Base-by-base conservation (phyloP, 2,888 invertebrate species). In the Podotricha telesiphe region DNA sequence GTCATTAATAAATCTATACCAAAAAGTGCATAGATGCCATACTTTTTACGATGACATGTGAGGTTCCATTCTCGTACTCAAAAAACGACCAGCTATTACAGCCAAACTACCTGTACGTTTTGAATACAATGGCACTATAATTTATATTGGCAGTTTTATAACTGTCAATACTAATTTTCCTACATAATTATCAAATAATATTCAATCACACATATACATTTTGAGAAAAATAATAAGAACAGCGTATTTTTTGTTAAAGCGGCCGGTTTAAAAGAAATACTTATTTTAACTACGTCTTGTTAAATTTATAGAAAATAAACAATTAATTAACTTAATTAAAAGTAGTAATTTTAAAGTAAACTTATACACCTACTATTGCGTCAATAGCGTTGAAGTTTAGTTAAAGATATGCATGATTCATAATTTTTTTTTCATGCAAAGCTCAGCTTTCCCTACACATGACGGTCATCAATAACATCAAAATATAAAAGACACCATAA, bases 21-120 rank as follows among this genome's bases (percentile, higher is more conserved):
- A n/a, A n/a, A n/a, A n/a, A n/a, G 28, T 66, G 61, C 42, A 47
- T 67, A 56, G n/a, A n/a, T n/a, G n/a, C n/a, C 58, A 72, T 71
- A 73, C 68, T 67, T n/a, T n/a, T 67, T 55, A 67, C 74, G 74
- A 75, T 74, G 48, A 78, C 80, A 78, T 86, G 89, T 90, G 91
- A 76, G 91, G 91, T 89, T n/a, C 91, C 82, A 86, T 84, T 90
- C n/a, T 87, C 84, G 88, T 87, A 88, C 82, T 80, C 86, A 80
- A 85, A n/a, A 87, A 79, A 86, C 79, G 84, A 84, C 76, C 63
- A 76, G 75, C 83, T 80, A 86, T 87, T 87, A 89, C 78, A 76
- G 78, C 69, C 77, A 78, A 86, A 88, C 73, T 80, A 82, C 84
- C 82, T 86, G 85, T 90, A 83, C 71, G 82, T 77, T 89, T 90